Conservation (phyloP, 2,113 vertebrate species). For the Brachyhypopomus gauderio region DNA sequence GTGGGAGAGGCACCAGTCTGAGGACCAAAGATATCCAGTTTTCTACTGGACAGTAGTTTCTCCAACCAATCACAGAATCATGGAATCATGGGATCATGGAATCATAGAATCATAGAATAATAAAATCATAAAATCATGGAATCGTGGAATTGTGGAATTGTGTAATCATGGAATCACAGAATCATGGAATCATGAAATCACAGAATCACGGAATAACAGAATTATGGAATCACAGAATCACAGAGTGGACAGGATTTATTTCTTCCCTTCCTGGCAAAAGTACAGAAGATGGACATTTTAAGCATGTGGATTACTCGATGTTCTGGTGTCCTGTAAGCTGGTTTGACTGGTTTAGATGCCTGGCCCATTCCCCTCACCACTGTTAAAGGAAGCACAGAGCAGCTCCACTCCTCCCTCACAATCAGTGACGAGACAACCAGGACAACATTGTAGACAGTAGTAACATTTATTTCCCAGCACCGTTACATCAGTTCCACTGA, state of each 20-base stretch:
- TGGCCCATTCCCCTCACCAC: not conserved
- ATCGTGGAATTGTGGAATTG: too few species aligned
- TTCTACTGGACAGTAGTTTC: too few species aligned
- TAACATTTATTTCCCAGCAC: not conserved
- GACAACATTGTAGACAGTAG: not conserved
- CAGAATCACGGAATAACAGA: too few species aligned
- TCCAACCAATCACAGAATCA: too few species aligned
- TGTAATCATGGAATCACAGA: too few species aligned
- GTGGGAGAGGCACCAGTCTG: not conserved
- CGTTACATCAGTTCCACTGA: not conserved
- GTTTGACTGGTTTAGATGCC: constrained; percentile 55
- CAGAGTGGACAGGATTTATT: not conserved
- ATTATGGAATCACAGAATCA: too few species aligned
- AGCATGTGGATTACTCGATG: constrained; percentile 12
- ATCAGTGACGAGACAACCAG: not conserved
- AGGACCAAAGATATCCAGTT: too few species aligned
- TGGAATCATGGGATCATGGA: too few species aligned
- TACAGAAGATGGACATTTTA: constrained; percentile 4
- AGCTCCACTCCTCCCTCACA: not conserved
- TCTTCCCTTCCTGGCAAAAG: constrained; percentile 28
- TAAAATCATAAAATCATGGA: too few species aligned
- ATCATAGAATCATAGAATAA: not conserved
- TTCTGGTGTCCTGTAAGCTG: constrained; percentile 1
- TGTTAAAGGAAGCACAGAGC: not conserved
- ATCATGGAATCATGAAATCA: too few species aligned